Evolutionary conservation across 2,888 invertebrate genomes (phyloP), one percentile per base, ranked within the genome.

Genomic region (Barypeithes pellucidus): DNA sequence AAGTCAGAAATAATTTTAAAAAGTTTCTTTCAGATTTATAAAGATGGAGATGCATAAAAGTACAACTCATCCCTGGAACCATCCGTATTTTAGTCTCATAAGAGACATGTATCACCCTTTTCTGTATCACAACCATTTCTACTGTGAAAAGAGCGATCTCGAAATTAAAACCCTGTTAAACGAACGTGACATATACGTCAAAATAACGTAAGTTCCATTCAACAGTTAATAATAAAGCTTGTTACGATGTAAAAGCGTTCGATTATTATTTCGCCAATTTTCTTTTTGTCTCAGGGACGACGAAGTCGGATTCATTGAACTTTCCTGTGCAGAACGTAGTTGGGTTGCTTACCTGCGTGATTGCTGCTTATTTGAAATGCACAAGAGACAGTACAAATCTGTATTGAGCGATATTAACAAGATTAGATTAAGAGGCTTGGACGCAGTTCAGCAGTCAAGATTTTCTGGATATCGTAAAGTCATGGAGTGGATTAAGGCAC

Each of bases 351-450:
- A 47, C 20, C 3, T 47, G 47, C 18, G 47, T 8, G 47, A 47
- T 11, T 47, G 47, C 11, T 47, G 47, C 18, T 20, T 47, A 16
- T 47, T 47, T 47, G 47, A 47, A 11, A 18, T 47, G 1, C 47
- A 47, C 8, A 8, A 20, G 20, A 18, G 47, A 8, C 20, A 47
- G 12, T 47, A 47, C 11, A 47, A 20, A 11, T 2, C 9, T 20
- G 47, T 47, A 3, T 12, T 47, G 11, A 20, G 2, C 2, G 47
- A 47, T 20, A 47, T 47, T 20, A 8, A 20, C 8, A 43, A 16
- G 14, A 2, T 41, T n/a, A 43, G 8, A 2, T n/a, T 16, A 5
- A 43, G 43, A 43, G 2, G 7, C 29, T 2, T 29, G 9, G 9
- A 29, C 5, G 29, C 8, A 5, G n/a, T 3, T 2, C 0, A 16